Evolutionary conservation across 1,140 invertebrate species (phyloP).

Genomic region (Brachystomella parvula): DNA sequence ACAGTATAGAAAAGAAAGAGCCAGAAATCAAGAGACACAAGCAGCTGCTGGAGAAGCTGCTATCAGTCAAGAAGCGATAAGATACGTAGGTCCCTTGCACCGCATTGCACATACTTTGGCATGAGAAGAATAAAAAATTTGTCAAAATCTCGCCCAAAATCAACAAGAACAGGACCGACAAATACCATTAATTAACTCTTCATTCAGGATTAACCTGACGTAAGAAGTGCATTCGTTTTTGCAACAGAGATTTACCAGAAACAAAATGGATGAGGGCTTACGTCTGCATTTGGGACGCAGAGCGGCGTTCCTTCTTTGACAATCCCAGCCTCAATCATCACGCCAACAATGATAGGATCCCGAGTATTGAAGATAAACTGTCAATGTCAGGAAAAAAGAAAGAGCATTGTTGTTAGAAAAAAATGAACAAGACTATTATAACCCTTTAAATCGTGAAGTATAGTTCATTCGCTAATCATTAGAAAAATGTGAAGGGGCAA

Average conservation of each 20-base stretch:
- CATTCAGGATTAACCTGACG: no score
- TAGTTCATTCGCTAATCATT: slow-evolving; percentile 1
- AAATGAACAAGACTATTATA: background rate
- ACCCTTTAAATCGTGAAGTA: background rate
- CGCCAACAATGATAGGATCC: slow-evolving; percentile 94
- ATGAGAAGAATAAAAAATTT: no score
- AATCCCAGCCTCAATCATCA: slow-evolving; percentile 90
- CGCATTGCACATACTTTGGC: no score
- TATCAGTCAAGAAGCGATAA: no score
- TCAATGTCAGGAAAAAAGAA: slow-evolving; percentile 15
- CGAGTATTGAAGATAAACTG: slow-evolving; percentile 95
- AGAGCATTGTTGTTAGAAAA: slow-evolving; percentile 1
- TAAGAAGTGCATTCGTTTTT: background rate
- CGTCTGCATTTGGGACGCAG: slow-evolving; percentile 75
- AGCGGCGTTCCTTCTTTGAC: slow-evolving; percentile 93
- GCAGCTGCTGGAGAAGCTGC: no score
- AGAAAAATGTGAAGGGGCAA: no score
- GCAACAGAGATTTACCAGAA: no score
- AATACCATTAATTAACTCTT: no score
- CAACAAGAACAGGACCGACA: background rate
- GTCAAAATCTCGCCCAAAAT: background rate
- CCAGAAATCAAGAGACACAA: no score
- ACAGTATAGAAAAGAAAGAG: no score
- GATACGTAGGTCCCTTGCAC: no score
- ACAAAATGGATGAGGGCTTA: slow-evolving; percentile 46